These are phyloP conservation scores for Neodontobutis hainanensis DNA, from an alignment of 2,113 vertebrate species.

Conservation along the genomic window DNA sequence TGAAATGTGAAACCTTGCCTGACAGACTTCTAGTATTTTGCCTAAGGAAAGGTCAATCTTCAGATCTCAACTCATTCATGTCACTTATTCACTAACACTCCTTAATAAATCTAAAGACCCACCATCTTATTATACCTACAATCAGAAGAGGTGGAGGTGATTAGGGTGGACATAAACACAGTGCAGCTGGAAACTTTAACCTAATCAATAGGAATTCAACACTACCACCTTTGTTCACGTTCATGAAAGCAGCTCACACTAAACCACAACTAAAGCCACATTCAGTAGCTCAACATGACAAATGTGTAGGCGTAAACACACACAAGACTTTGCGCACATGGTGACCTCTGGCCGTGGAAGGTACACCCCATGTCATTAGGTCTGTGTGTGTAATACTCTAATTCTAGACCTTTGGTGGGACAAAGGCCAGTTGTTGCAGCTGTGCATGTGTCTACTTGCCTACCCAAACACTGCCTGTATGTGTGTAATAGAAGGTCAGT, in stretches of 20 bases:
- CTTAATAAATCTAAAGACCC: constrained; percentile 68
- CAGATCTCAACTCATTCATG: constrained; percentile 34
- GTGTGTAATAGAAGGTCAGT: constrained; percentile 49
- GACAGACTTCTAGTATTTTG: constrained; percentile 38
- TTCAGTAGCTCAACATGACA: constrained; percentile 10
- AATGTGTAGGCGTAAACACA: constrained; percentile 15
- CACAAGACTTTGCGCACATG: constrained; percentile 1
- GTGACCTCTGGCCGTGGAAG: constrained; percentile 30
- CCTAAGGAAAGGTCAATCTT: constrained; percentile 49
- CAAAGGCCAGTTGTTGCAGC: constrained; percentile 33
- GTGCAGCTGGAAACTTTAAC: constrained; percentile 61
- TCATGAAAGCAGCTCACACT: constrained; percentile 24
- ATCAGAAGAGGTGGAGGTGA: constrained; percentile 49
- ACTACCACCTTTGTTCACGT: constrained; percentile 67
- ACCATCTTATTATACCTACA: constrained; percentile 48
- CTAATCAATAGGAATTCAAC: constrained; percentile 56
- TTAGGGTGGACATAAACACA: constrained; percentile 34
- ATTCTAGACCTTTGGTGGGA: constrained; percentile 25
- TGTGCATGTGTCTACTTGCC: constrained; percentile 39
- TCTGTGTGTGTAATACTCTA: constrained; percentile 27
- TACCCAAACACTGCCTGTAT: constrained; percentile 6
- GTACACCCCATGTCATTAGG: constrained; percentile 31
- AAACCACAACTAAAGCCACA: constrained; percentile 12
- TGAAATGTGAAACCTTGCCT: constrained; percentile 27
- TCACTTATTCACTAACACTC: constrained; percentile 65